Conservation (phyloP, 2,888 invertebrate genomes). For the Synergus japonicus region DNA sequence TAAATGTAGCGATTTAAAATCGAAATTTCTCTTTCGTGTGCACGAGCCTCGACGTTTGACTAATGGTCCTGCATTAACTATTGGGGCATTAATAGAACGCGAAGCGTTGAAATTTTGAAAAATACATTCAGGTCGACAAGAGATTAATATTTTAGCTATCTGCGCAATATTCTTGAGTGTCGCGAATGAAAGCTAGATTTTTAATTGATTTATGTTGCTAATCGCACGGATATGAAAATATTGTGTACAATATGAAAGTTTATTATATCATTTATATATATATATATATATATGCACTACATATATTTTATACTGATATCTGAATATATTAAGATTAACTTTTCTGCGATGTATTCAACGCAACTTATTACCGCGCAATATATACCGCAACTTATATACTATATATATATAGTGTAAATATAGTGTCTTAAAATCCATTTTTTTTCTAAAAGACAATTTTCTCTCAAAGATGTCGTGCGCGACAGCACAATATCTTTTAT, state of each 20-base stretch:
- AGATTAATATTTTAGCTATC: conserved; percentile 75
- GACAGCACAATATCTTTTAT: not conserved
- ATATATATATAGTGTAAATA: too few relatives aligned
- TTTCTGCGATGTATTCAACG: too few relatives aligned
- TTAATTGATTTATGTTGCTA: not conserved
- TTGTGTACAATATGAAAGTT: too few relatives aligned
- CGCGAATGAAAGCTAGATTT: conserved; percentile 35
- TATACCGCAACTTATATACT: too few relatives aligned
- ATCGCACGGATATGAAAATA: too few relatives aligned
- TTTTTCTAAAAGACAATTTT: not conserved
- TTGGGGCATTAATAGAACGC: conserved; percentile 75
- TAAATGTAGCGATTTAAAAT: conserved; percentile 78
- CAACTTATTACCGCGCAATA: too few relatives aligned
- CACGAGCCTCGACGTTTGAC: conserved; percentile 75
- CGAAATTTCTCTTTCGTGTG: conserved; percentile 77
- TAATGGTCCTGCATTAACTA: conserved; percentile 77
- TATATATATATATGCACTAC: too few relatives aligned
- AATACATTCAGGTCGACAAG: conserved; percentile 74
- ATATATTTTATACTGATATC: too few relatives aligned
- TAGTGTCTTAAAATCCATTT: too few relatives aligned
- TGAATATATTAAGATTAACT: too few relatives aligned
- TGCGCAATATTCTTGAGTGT: conserved; percentile 57
- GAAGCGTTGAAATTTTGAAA: conserved; percentile 74
- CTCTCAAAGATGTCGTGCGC: not conserved
- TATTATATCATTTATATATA: too few relatives aligned